A percentile compares a stretch with the other conserved stretches of the same genome.
These are phyloP conservation scores for Olivierus martensii DNA, from an alignment of 1,140 invertebrate genomes.

Conservation along the genomic window DNA sequence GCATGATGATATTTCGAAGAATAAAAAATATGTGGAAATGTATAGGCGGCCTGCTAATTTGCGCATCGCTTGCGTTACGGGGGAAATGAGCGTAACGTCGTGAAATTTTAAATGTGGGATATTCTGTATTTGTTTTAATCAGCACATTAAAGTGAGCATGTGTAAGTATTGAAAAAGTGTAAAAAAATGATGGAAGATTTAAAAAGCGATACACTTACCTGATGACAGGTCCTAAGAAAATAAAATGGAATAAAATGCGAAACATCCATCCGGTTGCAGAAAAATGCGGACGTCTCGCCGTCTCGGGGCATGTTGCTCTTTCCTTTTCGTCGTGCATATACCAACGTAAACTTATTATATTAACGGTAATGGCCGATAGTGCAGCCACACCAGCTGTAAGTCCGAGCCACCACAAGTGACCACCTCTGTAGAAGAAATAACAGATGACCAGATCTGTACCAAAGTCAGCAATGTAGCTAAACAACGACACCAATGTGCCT, in stretches of 20 bases:
- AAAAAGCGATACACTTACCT: conserved; percentile 13
- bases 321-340: conserved; percentile 14
- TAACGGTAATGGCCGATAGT: conserved; percentile 17
- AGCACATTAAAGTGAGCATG: no score
- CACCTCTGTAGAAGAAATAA: conserved; percentile 17
- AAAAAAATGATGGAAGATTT: no score
- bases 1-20: no score
- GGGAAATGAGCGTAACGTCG: no score
- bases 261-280: conserved; percentile 15
- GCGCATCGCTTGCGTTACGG: no score
- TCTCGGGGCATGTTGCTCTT: neutral
- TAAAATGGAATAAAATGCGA: conserved; percentile 17
- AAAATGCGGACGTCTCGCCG: conserved; percentile 2
- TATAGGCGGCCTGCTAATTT: no score
- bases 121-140: no score
- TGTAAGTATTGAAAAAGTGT: no score
- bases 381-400: conserved; percentile 16
- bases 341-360: conserved; percentile 22
- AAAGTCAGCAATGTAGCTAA: conserved; percentile 14
- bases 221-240: conserved; percentile 21
- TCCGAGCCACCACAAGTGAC: conserved; percentile 16
- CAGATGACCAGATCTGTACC: conserved; percentile 15
- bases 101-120: no score
- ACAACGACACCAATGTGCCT: conserved; percentile 13
- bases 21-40: no score